Conservation (phyloP, 2,113 vertebrate genomes). For the Hemiscyllium ocellatum region DNA sequence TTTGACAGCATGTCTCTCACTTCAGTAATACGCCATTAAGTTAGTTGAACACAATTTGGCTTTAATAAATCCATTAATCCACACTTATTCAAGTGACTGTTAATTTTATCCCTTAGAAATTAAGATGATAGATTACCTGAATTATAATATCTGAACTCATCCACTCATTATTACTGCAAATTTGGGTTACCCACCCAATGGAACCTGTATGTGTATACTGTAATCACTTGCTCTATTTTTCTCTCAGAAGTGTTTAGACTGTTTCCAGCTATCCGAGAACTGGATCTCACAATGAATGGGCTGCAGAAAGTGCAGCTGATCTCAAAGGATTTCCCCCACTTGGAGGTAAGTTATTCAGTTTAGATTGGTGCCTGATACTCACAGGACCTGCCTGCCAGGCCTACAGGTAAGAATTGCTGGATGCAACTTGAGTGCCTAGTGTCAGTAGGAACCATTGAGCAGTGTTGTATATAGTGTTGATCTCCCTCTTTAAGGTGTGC, state of each 20-base stretch:
- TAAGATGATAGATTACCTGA: background rate
- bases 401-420: background rate
- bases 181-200: background rate
- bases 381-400: background rate
- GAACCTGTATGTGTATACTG: fast-evolving
- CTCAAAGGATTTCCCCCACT: slow-evolving; percentile 61
- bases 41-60: background rate
- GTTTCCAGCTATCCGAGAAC: slow-evolving; percentile 65
- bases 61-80: background rate
- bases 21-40: background rate
- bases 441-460: background rate
- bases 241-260: slow-evolving; percentile 60
- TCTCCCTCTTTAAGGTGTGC: too few species aligned
- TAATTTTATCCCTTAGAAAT: background rate
- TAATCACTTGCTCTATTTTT: slow-evolving; percentile 39
- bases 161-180: background rate
- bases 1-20: background rate
- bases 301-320: slow-evolving; percentile 57
- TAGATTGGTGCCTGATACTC: background rate
- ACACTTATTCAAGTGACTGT: background rate
- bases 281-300: slow-evolving; percentile 69
- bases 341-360: slow-evolving; percentile 61
- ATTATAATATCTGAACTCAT: background rate
- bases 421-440: background rate
- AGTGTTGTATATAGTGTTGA: too few species aligned